Evolutionary conservation across 2,113 vertebrate genomes (phyloP).

Genomic region (Sakesphorus luctuosus): DNA sequence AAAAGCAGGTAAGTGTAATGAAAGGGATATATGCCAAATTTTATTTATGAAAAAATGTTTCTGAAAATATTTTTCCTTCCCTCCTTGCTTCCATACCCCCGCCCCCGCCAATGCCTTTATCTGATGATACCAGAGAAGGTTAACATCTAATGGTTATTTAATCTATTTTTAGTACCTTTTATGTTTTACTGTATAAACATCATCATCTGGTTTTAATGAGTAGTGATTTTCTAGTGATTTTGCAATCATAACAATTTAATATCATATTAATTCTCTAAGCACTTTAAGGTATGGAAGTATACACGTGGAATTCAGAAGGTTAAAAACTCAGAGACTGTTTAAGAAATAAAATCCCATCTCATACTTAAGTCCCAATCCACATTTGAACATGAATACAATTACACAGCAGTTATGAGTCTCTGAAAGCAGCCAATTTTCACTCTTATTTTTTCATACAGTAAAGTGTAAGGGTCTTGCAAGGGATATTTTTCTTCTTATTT

Average conservation of each 20-base stretch:
- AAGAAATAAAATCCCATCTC: not conserved
- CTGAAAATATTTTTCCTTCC: not conserved
- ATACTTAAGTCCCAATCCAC: not conserved
- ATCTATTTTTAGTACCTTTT: rapidly evolving
- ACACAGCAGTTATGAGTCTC: not conserved
- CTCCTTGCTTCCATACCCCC: no score
- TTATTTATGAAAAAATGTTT: not conserved
- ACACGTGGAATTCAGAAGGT: not conserved
- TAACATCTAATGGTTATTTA: not conserved
- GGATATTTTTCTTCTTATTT: not conserved
- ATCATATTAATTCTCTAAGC: not conserved
- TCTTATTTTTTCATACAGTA: not conserved
- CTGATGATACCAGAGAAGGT: not conserved
- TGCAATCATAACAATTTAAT: not conserved
- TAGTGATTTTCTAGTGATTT: not conserved
- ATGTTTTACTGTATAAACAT: not conserved
- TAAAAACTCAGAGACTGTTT: not conserved
- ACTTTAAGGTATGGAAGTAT: not conserved
- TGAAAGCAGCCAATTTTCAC: not conserved
- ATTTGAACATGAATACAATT: not conserved
- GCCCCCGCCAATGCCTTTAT: rapidly evolving
- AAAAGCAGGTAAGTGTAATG: not conserved
- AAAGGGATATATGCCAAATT: not conserved
- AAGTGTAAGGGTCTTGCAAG: not conserved
- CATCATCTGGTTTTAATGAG: not conserved